These are phyloP conservation scores for Oceanites oceanicus DNA, from an alignment of 2,113 vertebrate species.

Conservation along the genomic window DNA sequence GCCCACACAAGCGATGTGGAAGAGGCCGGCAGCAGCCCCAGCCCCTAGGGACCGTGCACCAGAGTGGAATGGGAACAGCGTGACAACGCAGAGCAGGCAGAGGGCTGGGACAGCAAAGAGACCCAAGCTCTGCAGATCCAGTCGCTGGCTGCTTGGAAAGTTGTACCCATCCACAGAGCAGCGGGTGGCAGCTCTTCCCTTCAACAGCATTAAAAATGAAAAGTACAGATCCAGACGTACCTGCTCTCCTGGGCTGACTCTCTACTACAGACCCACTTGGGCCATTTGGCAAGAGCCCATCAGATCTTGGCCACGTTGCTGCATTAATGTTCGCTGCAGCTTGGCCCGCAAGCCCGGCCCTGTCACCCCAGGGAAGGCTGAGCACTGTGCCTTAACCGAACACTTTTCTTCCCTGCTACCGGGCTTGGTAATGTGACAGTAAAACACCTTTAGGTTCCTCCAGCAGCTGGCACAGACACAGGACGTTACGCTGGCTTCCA, in stretches of 20 bases:
- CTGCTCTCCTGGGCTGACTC: neutral
- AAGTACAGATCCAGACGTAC: neutral
- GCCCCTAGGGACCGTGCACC: neutral
- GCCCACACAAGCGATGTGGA: fast-evolving
- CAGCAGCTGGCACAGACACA: neutral
- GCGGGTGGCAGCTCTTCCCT: neutral
- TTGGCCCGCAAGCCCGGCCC: too few relatives aligned
- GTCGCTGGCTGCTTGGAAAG: neutral
- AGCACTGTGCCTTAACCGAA: neutral
- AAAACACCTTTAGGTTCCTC: neutral
- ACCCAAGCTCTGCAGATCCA: neutral
- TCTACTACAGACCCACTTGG: neutral
- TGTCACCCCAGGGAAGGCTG: neutral
- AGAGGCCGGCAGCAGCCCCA: neutral
- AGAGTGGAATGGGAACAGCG: neutral
- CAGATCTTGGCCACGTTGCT: neutral
- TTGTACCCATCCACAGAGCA: neutral
- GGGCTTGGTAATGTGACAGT: neutral
- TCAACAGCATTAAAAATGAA: neutral
- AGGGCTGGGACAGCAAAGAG: neutral
- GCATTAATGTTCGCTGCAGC: neutral
- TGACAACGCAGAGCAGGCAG: neutral
- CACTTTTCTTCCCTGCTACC: neutral
- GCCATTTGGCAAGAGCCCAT: neutral
- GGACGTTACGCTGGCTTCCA: neutral